phyloP scores from a whole-genome alignment of 2,113 vertebrate species.

The Etheostoma spectabile region DNA sequence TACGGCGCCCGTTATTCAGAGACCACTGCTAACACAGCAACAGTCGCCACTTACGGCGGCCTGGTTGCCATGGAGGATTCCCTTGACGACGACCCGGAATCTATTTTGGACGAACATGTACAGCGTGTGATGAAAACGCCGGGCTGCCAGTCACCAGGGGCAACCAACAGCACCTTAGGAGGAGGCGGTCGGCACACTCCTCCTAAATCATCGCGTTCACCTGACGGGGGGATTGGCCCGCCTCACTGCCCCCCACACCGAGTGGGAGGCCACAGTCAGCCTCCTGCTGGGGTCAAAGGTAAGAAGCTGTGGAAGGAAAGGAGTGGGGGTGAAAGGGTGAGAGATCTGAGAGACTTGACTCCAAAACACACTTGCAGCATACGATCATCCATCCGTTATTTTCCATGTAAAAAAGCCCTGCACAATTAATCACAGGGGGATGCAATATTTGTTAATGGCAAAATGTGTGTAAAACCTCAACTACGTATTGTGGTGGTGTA shows the following conservation, averaged over 20 bases:
- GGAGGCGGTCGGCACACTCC: constrained; percentile 88
- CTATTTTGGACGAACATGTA: constrained; percentile 93
- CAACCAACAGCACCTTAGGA: constrained; percentile 79
- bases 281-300: constrained; percentile 77
- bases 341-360: too few relatives aligned
- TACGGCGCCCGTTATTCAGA: constrained; percentile 90
- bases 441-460: too few relatives aligned
- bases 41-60: constrained; percentile 79
- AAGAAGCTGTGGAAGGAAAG: constrained; percentile 11
- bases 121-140: constrained; percentile 95
- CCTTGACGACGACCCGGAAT: constrained; percentile 92
- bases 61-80: constrained; percentile 88
- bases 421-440: too few relatives aligned
- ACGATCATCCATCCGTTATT: background rate
- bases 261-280: constrained; percentile 67
- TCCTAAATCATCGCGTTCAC: constrained; percentile 88
- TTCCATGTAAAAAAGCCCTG: background rate
- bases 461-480: too few relatives aligned
- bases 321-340: background rate
- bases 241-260: constrained; percentile 79
- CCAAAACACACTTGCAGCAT: background rate
- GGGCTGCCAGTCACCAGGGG: constrained; percentile 93
- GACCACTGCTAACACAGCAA: constrained; percentile 78
- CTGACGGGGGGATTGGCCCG: constrained; percentile 83
- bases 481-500: too few relatives aligned